Conservation (phyloP, 2,888 invertebrate genomes). For the Teleiodes luculella region DNA sequence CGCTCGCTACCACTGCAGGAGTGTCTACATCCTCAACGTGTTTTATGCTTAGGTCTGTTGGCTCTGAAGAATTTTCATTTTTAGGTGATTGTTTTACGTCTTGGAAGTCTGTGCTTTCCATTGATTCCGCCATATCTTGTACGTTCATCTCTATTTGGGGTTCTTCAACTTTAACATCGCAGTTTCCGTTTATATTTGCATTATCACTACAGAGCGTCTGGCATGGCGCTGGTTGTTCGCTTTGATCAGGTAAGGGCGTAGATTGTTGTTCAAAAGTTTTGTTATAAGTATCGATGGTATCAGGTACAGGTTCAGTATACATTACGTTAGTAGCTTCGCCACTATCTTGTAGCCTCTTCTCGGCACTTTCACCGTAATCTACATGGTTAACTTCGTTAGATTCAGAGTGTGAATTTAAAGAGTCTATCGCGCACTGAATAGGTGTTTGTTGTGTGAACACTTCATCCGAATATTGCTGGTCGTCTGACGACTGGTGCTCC, state of each 20-base stretch:
- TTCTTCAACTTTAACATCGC: slow-evolving; percentile 10
- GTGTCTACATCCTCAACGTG: slow-evolving; percentile 48
- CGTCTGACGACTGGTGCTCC: slow-evolving; percentile 50
- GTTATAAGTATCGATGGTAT: slow-evolving; percentile 45
- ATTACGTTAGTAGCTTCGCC: slow-evolving; percentile 38
- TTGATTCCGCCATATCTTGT: slow-evolving; percentile 23
- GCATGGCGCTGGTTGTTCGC: slow-evolving; percentile 38
- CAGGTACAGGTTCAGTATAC: slow-evolving; percentile 58
- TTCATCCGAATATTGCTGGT: slow-evolving; percentile 58
- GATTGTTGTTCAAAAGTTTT: slow-evolving; percentile 39
- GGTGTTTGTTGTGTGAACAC: slow-evolving; percentile 44
- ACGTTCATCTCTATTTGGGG: slow-evolving; percentile 24
- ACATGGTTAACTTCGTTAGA: slow-evolving; percentile 44
- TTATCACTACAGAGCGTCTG: slow-evolving; percentile 29
- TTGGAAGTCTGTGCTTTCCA: slow-evolving; percentile 28
- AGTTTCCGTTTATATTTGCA: slow-evolving; percentile 23
- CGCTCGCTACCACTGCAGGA: slow-evolving; percentile 32
- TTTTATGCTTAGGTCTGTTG: slow-evolving; percentile 79
- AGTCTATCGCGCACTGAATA: slow-evolving; percentile 47
- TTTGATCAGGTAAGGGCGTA: slow-evolving; percentile 44
- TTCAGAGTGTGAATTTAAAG: slow-evolving; percentile 38
- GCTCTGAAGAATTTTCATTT: slow-evolving; percentile 61
- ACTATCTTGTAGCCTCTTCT: slow-evolving; percentile 53
- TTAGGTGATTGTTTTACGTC: slow-evolving; percentile 34
- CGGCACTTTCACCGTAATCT: slow-evolving; percentile 47